Base-by-base conservation (phyloP, 2,888 invertebrate species). In the Rhimphoctona megacephalus region DNA sequence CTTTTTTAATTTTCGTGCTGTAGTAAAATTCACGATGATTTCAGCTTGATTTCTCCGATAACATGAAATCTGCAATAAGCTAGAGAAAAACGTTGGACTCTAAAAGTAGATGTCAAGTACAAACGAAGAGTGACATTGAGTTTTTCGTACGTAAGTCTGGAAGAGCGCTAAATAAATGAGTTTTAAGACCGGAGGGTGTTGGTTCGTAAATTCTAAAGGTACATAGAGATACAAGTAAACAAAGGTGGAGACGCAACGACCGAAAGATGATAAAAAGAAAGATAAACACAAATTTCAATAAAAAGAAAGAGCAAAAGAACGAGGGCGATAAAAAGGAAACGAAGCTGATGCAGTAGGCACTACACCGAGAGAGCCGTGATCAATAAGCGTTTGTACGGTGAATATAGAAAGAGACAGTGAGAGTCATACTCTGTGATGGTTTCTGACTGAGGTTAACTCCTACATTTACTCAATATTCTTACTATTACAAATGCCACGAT, bases 341-440 rank as follows among this genome's bases (percentile, higher is more conserved):
- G 70, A 22, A 46, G 67, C 89, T 22, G 72, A 30, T 36, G 66
- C 72, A 30, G 72, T 49, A 43, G 61, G 80, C 80, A 70, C n/a
- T n/a, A 61, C 74, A 52, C 83, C 88, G 90, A 86, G 90, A 86
- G 83, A 91, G 91, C 92, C 92, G 91, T 92, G 93, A 93, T 93
- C 93, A 92, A 93, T 93, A 93, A 93, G 90, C 91, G 92, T 91
- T 93, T 91, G 91, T 81, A 91, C 88, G 90, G 88, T 89, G 90
- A 89, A 49, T 70, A 46, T 30, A 57, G 70, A 49, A 36, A 49
- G 66, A 67, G 54, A 52, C 89, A 90, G 88, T 88, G 89, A 54
- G 74, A 54, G 73, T 61, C 30, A 61, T 61, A 61, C 54, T 88
- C 88, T 87, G 74, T 89, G 87, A 76, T 87, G 89, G 89, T 89